Evolutionary conservation across 2,888 invertebrate genomes (phyloP).

Genomic region (Platycheirus rosarum): DNA sequence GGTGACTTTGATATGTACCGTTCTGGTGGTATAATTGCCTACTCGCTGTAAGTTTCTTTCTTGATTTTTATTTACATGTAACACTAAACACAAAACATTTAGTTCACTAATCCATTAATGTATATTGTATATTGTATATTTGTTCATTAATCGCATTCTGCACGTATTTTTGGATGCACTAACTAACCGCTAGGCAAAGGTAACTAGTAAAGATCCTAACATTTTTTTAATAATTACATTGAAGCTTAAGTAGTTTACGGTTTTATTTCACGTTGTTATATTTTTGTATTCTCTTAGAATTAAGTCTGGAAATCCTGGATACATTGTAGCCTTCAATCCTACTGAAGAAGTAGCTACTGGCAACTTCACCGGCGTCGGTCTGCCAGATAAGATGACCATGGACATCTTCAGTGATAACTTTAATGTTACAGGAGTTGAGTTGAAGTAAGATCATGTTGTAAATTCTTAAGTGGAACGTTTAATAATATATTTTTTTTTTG

Average conservation of each 20-base stretch:
- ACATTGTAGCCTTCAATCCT: slow-evolving; percentile 88
- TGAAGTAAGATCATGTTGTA: slow-evolving; percentile 76
- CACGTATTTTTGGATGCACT: slow-evolving; percentile 55
- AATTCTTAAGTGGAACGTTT: background rate
- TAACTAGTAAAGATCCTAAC: slow-evolving; percentile 56
- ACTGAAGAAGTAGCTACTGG: slow-evolving; percentile 83
- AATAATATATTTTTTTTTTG: slow-evolving; percentile 1
- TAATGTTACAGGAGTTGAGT: slow-evolving; percentile 75
- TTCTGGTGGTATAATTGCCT: slow-evolving; percentile 85
- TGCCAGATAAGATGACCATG: slow-evolving; percentile 86
- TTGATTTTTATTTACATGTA: no score
- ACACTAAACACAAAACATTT: background rate
- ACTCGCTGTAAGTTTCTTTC: slow-evolving; percentile 85
- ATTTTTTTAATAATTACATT: slow-evolving; percentile 24
- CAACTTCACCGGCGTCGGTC: slow-evolving; percentile 84
- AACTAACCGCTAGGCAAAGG: slow-evolving; percentile 76
- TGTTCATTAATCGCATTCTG: slow-evolving; percentile 39
- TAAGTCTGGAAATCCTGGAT: slow-evolving; percentile 89
- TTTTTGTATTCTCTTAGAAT: slow-evolving; percentile 84
- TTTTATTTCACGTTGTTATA: slow-evolving; percentile 7
- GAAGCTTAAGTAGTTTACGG: no score
- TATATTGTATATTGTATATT: slow-evolving; percentile 19
- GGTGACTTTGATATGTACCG: slow-evolving; percentile 84
- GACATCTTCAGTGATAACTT: slow-evolving; percentile 84
- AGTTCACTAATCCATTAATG: slow-evolving; percentile 14